These are phyloP conservation scores for Eueremaeus valkanovi DNA, from an alignment of 2,888 invertebrate genomes.

Conservation along the genomic window DNA sequence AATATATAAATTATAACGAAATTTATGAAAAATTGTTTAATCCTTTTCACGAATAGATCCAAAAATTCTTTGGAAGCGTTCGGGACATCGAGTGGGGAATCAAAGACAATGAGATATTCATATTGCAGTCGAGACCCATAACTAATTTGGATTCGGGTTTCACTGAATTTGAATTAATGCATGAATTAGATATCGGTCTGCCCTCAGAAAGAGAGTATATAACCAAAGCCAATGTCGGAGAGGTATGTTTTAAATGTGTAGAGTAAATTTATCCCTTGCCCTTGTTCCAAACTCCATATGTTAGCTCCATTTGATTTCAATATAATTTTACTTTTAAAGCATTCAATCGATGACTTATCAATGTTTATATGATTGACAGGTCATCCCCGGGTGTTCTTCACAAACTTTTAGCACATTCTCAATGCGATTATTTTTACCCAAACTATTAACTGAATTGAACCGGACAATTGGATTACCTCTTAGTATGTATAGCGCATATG, in stretches of 20 bases:
- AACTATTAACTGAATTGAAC: background rate
- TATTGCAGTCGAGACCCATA: slow-evolving; percentile 74
- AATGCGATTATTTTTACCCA: background rate
- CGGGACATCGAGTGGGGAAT: slow-evolving; percentile 80
- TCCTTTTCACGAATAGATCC: slow-evolving; percentile 58
- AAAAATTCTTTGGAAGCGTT: slow-evolving; percentile 53
- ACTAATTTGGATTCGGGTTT: slow-evolving; percentile 65
- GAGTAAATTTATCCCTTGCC: too few relatives aligned
- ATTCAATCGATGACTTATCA: slow-evolving; percentile 4
- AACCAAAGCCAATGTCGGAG: slow-evolving; percentile 45
- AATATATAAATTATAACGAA: background rate
- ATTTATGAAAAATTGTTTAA: slow-evolving; percentile 52
- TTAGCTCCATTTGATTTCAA: background rate
- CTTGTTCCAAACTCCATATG: too few relatives aligned
- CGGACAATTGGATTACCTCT: background rate
- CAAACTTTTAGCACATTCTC: background rate
- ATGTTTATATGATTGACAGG: slow-evolving; percentile 6
- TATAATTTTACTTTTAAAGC: background rate
- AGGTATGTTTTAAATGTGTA: slow-evolving; percentile 41
- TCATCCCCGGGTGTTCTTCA: background rate
- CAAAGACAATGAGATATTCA: slow-evolving; percentile 54
- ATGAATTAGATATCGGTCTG: slow-evolving; percentile 63
- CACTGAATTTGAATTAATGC: slow-evolving; percentile 71
- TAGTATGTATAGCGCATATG: background rate
- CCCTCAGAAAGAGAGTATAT: slow-evolving; percentile 42